phyloP scores from a whole-genome alignment of 2,888 invertebrate species.

The Pseudeuparius sepicola region DNA sequence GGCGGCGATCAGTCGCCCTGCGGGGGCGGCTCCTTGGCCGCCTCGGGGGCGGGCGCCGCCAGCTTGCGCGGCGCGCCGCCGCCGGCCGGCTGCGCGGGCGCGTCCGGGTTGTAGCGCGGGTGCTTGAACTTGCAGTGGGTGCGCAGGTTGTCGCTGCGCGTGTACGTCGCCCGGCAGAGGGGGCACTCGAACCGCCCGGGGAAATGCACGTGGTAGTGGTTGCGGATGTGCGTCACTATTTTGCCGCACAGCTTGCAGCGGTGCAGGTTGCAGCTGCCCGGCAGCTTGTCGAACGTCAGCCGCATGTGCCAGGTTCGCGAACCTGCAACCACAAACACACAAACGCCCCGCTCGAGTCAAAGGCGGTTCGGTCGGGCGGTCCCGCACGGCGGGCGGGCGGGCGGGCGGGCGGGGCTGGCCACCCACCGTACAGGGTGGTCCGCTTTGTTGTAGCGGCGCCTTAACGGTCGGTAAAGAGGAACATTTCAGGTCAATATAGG shows the following conservation, averaged over 20 bases:
- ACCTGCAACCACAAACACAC: slow-evolving; percentile 64
- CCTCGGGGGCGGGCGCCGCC: slow-evolving; percentile 50
- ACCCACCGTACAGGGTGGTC: too few relatives aligned
- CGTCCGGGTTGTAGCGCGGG: slow-evolving; percentile 77
- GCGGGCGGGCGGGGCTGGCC: too few relatives aligned
- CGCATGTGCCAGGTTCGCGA: slow-evolving; percentile 93
- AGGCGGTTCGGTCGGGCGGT: neutral
- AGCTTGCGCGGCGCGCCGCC: slow-evolving; percentile 46
- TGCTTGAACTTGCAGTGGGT: slow-evolving; percentile 91
- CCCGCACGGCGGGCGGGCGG: neutral
- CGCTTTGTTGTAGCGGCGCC: too few relatives aligned
- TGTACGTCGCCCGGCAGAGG: slow-evolving; percentile 83
- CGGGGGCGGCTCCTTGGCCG: slow-evolving; percentile 48
- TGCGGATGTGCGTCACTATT: slow-evolving; percentile 89
- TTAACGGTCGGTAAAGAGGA: too few relatives aligned
- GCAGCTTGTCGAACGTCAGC: slow-evolving; percentile 87
- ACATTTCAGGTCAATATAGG: too few relatives aligned
- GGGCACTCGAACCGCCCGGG: slow-evolving; percentile 88
- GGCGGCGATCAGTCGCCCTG: slow-evolving; percentile 48
- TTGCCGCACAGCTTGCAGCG: slow-evolving; percentile 90
- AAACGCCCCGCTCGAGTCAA: slow-evolving; percentile 5
- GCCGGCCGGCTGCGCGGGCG: slow-evolving; percentile 40
- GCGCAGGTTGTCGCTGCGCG: slow-evolving; percentile 85
- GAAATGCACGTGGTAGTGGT: slow-evolving; percentile 91
- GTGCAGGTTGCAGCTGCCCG: slow-evolving; percentile 87